These are phyloP conservation scores for Pelobates fuscus DNA, from an alignment of 2,113 vertebrate species.

Conservation along the genomic window DNA sequence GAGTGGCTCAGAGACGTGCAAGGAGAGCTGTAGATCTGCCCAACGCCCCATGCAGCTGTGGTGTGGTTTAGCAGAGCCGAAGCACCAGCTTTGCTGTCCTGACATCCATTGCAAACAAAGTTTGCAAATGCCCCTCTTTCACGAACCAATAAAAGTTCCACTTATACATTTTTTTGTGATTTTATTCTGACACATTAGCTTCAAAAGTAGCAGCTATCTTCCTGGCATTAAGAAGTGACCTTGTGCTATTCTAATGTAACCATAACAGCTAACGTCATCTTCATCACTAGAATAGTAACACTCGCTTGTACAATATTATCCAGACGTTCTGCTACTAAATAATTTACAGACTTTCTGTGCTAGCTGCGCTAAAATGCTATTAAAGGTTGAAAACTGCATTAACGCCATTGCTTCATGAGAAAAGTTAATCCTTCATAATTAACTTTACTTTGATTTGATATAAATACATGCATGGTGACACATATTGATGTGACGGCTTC, in stretches of 20 bases:
- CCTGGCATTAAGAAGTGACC: slow-evolving; percentile 24
- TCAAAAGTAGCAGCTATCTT: too few species aligned
- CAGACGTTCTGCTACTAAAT: slow-evolving; percentile 13
- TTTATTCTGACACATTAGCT: too few species aligned
- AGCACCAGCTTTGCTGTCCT: too few species aligned
- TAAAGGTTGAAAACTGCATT: slow-evolving; percentile 34
- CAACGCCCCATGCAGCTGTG: too few species aligned
- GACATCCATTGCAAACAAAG: too few species aligned
- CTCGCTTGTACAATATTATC: slow-evolving; percentile 22
- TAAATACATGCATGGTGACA: slow-evolving; percentile 40
- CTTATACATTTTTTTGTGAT: too few species aligned
- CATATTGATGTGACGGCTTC: slow-evolving; percentile 38
- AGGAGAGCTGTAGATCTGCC: too few species aligned
- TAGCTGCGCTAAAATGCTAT: slow-evolving; percentile 17
- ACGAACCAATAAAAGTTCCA: too few species aligned
- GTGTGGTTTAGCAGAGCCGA: too few species aligned
- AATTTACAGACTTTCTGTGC: slow-evolving; percentile 24
- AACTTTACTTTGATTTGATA: slow-evolving; percentile 34
- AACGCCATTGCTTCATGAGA: slow-evolving; percentile 2
- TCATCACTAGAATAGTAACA: slow-evolving; percentile 12
- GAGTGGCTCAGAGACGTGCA: too few species aligned
- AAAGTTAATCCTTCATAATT: slow-evolving; percentile 37
- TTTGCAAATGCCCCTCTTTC: too few species aligned
- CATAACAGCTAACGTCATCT: slow-evolving; percentile 15
- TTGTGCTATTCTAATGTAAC: slow-evolving; percentile 7